phyloP scores from a whole-genome alignment of 2,113 vertebrate genomes.

The Eretmochelys imbricata region DNA sequence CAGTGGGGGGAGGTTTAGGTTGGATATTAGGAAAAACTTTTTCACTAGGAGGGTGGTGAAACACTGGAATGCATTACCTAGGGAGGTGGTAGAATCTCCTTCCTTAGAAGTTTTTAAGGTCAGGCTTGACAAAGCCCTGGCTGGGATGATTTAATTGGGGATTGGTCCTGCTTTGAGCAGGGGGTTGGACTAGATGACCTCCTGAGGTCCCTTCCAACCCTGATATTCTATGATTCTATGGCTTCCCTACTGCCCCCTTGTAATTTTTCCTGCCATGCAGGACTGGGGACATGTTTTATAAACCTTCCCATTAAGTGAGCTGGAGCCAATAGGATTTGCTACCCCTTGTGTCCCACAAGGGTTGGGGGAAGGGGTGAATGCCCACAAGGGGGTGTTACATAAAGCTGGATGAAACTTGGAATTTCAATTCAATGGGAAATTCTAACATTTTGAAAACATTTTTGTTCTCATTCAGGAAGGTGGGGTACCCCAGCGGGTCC shows the following conservation, averaged over 20 bases:
- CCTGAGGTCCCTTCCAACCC: no score
- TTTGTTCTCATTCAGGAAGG: background rate
- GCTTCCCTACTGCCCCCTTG: background rate
- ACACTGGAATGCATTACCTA: no score
- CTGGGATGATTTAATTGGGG: no score
- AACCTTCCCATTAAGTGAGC: background rate
- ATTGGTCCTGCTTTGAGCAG: no score
- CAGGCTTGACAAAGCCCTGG: no score
- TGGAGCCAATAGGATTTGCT: background rate
- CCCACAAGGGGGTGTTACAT: background rate
- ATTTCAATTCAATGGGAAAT: background rate
- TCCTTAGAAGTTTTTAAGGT: no score
- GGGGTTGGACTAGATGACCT: no score
- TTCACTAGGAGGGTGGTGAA: no score
- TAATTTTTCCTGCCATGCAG: background rate
- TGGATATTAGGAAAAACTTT: no score
- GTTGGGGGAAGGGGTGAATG: background rate
- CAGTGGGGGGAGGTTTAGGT: no score
- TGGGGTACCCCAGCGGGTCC: background rate
- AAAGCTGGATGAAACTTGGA: background rate
- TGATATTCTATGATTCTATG: no score
- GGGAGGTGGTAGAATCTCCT: no score
- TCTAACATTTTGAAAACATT: background rate
- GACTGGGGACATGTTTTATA: background rate
- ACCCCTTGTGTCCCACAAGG: background rate